Percentiles rank a stretch among this genome's conserved stretches.
phyloP scores from a whole-genome alignment of 2,888 invertebrate genomes.

The Hemistola chrysoprasaria region DNA sequence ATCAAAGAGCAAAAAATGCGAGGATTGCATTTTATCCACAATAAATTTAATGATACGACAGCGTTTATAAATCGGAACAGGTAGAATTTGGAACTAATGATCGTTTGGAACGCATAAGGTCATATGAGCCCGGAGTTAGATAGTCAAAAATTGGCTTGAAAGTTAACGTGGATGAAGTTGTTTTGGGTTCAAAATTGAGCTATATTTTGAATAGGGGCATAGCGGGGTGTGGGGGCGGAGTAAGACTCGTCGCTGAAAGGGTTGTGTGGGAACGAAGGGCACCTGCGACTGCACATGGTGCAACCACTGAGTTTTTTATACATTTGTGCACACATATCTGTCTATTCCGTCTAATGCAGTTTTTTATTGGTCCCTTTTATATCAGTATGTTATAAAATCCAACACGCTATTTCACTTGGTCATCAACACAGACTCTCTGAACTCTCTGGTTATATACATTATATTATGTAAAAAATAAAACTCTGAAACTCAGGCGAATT shows the following conservation, averaged over 20 bases:
- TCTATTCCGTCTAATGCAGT: constrained; percentile 62
- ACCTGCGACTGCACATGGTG: constrained; percentile 82
- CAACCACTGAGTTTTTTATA: constrained; percentile 70
- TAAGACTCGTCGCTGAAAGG: constrained; percentile 73
- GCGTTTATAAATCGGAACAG: constrained; percentile 79
- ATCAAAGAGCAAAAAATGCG: constrained; percentile 66
- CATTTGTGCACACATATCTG: constrained; percentile 72
- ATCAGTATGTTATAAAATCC: not conserved
- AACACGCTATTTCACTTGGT: not conserved
- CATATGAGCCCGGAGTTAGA: constrained; percentile 28
- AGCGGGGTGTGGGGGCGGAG: constrained; percentile 50
- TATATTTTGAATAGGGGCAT: constrained; percentile 55
- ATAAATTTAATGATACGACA: constrained; percentile 82
- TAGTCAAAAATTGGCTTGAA: constrained; percentile 26
- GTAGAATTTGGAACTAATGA: constrained; percentile 78
- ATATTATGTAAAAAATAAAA: no score
- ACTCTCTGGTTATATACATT: no score
- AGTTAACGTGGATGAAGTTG: constrained; percentile 17
- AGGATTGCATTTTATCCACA: constrained; percentile 79
- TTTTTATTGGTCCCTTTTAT: constrained; percentile 58
- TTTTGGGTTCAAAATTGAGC: constrained; percentile 35
- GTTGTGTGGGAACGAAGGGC: constrained; percentile 83
- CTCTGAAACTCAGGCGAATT: no score
- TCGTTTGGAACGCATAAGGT: constrained; percentile 30
- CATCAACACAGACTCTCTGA: not conserved